These are phyloP conservation scores for Uropetala carovei DNA, from an alignment of 2,888 invertebrate species.

Conservation along the genomic window DNA sequence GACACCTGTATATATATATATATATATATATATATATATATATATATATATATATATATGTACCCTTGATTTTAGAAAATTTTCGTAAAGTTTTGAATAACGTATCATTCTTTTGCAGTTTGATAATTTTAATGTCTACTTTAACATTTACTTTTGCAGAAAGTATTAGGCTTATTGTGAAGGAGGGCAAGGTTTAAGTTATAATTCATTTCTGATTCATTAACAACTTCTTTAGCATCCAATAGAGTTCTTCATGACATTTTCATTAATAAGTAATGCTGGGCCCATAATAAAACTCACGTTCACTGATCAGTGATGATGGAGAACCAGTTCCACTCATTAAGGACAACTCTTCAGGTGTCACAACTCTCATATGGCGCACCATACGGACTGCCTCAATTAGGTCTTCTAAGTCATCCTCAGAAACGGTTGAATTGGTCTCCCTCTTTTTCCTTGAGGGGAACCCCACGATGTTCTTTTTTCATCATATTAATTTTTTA, in stretches of 20 bases:
- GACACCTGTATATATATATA: no score
- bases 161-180: no score
- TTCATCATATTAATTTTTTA: background rate
- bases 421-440: constrained; percentile 74
- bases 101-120: no score
- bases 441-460: constrained; percentile 75
- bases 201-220: no score
- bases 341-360: constrained; percentile 81
- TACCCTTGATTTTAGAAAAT: no score
- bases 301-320: constrained; percentile 64
- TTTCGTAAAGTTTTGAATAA: no score
- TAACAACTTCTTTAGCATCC: background rate
- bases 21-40: no score
- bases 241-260: background rate
- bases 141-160: no score
- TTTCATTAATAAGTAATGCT: no score
- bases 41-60: no score
- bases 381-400: constrained; percentile 81
- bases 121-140: no score
- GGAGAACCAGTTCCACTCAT: constrained; percentile 67
- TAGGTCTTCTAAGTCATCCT: constrained; percentile 74
- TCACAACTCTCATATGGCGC: constrained; percentile 82
- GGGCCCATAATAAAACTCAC: constrained; percentile 46
- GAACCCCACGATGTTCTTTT: constrained; percentile 70
- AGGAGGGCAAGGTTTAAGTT: no score